phyloP scores from a whole-genome alignment of 2,888 invertebrate species.

The Leucania comma region DNA sequence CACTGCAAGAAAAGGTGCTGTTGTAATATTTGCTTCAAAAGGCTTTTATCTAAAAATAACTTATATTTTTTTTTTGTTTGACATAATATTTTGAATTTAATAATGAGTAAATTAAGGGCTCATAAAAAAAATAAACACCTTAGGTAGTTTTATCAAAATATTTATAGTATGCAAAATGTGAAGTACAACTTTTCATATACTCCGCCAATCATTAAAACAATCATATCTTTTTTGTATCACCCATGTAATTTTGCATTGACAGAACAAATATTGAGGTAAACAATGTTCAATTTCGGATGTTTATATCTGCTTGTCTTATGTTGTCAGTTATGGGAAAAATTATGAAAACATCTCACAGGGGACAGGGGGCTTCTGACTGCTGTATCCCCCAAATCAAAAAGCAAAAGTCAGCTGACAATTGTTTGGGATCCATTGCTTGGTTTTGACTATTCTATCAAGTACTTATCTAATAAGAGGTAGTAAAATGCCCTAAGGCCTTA shows the following conservation, averaged over 20 bases:
- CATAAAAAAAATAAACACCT: neutral
- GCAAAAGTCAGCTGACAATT: too few species aligned
- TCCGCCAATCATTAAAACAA: neutral
- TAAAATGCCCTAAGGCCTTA: too few species aligned
- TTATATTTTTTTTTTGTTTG: neutral
- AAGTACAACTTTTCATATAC: neutral
- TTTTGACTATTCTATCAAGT: too few species aligned
- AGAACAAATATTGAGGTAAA: too few species aligned
- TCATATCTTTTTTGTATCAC: neutral
- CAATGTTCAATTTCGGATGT: neutral
- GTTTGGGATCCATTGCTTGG: too few species aligned
- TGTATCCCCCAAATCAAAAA: neutral
- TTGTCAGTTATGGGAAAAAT: neutral
- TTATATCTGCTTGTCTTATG: neutral
- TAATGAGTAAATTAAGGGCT: neutral
- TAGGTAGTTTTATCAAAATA: neutral
- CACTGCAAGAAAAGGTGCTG: conserved; percentile 64
- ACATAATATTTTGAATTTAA: too few species aligned
- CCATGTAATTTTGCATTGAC: too few species aligned
- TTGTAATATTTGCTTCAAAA: conserved; percentile 8
- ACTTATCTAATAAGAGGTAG: too few species aligned
- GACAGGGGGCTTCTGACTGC: neutral
- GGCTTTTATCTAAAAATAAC: conserved; percentile 1
- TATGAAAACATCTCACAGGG: too few species aligned
- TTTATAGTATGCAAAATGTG: neutral